Evolutionary conservation across 2,888 invertebrate species (phyloP).

Genomic region (Mongoloraphidia duomilia): DNA sequence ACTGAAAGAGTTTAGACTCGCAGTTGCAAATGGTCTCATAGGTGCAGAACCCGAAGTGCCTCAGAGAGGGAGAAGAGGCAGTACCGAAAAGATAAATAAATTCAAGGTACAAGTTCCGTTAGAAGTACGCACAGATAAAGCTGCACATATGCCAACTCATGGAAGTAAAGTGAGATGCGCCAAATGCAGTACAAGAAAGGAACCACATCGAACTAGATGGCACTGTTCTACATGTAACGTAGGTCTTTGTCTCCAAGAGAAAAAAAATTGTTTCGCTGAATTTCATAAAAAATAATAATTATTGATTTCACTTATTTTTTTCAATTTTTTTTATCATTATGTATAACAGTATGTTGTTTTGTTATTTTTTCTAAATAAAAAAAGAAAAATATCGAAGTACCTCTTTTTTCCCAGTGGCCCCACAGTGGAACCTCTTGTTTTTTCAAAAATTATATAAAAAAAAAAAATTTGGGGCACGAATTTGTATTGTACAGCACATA

Average conservation of each 20-base stretch:
- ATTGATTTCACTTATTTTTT: too few species aligned
- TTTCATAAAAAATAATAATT: not conserved
- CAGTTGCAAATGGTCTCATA: constrained; percentile 10
- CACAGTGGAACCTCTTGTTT: too few species aligned
- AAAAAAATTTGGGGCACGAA: too few species aligned
- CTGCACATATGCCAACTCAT: constrained; percentile 13
- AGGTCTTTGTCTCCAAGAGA: not conserved
- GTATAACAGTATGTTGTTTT: too few species aligned
- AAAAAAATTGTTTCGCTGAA: not conserved
- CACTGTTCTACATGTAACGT: not conserved
- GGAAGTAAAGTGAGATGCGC: constrained; percentile 11
- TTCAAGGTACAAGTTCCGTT: constrained; percentile 12
- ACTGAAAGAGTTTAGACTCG: constrained; percentile 11
- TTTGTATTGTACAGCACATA: too few species aligned
- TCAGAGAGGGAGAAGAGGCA: constrained; percentile 4
- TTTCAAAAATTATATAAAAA: too few species aligned
- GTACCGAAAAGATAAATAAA: not conserved
- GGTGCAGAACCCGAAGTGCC: not conserved
- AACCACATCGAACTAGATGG: not conserved
- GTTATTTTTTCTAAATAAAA: too few species aligned
- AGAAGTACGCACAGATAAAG: constrained; percentile 11
- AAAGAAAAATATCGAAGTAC: too few species aligned
- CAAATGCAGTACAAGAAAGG: constrained; percentile 1
- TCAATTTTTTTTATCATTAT: too few species aligned
- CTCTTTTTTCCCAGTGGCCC: too few species aligned